Percentiles rank a stretch among this genome's conserved stretches.
Conservation (phyloP, 2,888 invertebrate species). For the Latrodectus hesperus region DNA sequence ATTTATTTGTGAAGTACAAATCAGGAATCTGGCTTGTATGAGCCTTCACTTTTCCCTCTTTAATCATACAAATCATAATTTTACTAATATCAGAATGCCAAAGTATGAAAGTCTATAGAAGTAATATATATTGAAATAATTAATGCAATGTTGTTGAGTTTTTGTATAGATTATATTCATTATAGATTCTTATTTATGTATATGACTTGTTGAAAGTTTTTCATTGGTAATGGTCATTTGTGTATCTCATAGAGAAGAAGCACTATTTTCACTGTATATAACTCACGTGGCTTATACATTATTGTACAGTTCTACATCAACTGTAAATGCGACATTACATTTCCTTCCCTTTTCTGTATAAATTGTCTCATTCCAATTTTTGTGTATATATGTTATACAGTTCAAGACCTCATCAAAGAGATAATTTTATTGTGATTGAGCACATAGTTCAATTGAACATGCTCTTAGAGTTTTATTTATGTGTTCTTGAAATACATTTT, state of each 20-base stretch:
- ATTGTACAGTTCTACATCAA: background rate
- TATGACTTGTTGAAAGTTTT: background rate
- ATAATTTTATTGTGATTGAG: conserved; percentile 30
- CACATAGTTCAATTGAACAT: conserved; percentile 6
- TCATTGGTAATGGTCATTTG: background rate
- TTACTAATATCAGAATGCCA: background rate
- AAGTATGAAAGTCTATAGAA: background rate
- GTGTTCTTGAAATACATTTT: background rate
- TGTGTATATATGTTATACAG: background rate
- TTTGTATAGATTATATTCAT: background rate
- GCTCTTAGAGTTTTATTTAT: conserved; percentile 56
- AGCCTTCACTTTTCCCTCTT: background rate
- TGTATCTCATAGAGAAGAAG: background rate
- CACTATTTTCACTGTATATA: background rate
- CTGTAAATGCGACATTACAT: background rate
- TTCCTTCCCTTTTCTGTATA: background rate
- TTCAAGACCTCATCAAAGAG: background rate
- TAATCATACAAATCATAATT: background rate
- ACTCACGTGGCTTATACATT: background rate
- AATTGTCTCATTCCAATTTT: background rate
- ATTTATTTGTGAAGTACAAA: conserved; percentile 3
- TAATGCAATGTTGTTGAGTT: background rate
- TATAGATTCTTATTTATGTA: background rate
- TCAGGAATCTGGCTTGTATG: background rate
- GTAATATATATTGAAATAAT: background rate